These are phyloP conservation scores for Meriones unguiculatus DNA, from an alignment of 2,113 vertebrate species.

Conservation along the genomic window DNA sequence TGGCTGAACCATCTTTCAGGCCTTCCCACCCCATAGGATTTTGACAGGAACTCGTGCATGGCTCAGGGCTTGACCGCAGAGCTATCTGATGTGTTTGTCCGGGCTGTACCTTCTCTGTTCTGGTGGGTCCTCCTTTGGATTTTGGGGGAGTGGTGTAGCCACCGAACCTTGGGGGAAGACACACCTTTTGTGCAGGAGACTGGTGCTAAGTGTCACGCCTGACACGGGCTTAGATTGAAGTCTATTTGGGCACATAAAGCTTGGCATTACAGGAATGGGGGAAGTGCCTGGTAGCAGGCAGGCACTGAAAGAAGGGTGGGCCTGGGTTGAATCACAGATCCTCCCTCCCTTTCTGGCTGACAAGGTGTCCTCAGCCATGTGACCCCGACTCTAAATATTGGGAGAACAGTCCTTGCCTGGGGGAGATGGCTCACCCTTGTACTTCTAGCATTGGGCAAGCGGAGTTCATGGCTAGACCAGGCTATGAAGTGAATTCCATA, in stretches of 20 bases:
- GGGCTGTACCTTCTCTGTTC: background rate
- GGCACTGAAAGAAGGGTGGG: background rate
- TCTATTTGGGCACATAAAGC: background rate
- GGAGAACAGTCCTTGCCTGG: slow-evolving; percentile 7
- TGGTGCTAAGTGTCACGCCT: background rate
- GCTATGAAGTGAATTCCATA: background rate
- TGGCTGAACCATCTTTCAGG: background rate
- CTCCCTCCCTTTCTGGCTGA: slow-evolving; percentile 16
- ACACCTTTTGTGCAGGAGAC: background rate
- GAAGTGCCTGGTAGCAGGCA: background rate
- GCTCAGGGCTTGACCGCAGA: background rate
- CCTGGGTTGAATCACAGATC: background rate
- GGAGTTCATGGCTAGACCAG: background rate
- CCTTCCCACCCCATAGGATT: background rate
- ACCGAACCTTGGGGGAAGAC: background rate
- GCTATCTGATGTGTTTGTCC: background rate
- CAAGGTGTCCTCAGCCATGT: background rate
- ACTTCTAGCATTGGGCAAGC: no score
- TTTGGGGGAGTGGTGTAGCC: background rate
- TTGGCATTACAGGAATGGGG: background rate
- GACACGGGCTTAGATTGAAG: background rate
- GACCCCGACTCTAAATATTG: background rate
- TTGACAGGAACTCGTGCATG: background rate
- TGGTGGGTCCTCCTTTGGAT: background rate
- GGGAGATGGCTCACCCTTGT: background rate